A percentile compares a stretch with the other conserved stretches of the same genome.
phyloP scores from a whole-genome alignment of 2,888 invertebrate species.

The Cheilosia vernalis region DNA sequence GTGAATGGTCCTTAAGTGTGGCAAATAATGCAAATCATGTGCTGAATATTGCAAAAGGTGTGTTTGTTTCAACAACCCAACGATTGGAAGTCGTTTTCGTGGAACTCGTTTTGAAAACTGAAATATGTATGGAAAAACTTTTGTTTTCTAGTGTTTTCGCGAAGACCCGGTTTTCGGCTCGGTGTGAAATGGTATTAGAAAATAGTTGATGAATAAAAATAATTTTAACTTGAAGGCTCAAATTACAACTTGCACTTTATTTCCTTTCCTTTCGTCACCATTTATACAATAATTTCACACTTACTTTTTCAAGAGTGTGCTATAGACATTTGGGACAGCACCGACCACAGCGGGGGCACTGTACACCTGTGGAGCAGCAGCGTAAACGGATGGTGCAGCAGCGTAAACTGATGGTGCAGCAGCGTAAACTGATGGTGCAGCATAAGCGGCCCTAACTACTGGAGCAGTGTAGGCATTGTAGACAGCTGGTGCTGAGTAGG shows the following conservation, averaged over 20 bases:
- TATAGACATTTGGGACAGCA: conserved; percentile 20
- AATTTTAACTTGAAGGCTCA: neutral
- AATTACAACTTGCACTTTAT: conserved; percentile 4
- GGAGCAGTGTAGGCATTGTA: conserved; percentile 37
- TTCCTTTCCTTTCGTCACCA: neutral
- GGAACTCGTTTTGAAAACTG: no score
- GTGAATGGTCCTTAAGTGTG: no score
- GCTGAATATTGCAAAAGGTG: no score
- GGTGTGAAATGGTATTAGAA: no score
- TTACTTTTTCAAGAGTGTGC: conserved; percentile 53
- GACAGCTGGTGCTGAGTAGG: conserved; percentile 32
- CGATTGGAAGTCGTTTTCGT: no score
- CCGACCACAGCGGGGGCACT: conserved; percentile 14
- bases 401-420: neutral
- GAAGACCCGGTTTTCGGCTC: no score
- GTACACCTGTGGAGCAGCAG: conserved; percentile 1
- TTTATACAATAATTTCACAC: neutral
- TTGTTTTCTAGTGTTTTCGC: no score
- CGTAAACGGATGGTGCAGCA: conserved; percentile 21
- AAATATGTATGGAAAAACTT: no score
- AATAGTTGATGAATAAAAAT: neutral
- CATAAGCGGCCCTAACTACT: conserved; percentile 18
- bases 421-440: conserved; percentile 2
- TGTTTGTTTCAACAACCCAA: no score
- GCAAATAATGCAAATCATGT: no score